A percentile compares a stretch with the other conserved stretches of the same genome.
These are phyloP conservation scores for Alethe diademata DNA, from an alignment of 2,113 vertebrate genomes.

Conservation along the genomic window DNA sequence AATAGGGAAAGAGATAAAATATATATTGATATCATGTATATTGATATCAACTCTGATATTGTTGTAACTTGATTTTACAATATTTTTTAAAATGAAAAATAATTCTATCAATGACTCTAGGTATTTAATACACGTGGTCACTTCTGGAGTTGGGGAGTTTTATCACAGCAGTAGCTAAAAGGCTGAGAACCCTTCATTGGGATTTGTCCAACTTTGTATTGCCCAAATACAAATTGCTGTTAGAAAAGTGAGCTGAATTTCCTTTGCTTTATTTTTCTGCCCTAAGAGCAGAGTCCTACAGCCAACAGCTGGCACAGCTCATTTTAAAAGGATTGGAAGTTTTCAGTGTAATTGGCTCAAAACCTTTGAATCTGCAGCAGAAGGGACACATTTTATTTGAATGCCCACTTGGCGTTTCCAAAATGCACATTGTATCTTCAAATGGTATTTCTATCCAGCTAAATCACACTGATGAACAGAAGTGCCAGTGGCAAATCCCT, in stretches of 20 bases:
- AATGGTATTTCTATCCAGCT: not conserved
- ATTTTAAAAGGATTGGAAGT: not conserved
- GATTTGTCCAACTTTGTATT: not conserved
- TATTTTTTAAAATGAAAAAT: not conserved
- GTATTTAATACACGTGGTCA: not conserved
- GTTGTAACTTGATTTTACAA: fast-evolving
- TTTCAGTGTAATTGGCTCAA: not conserved
- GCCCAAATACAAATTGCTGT: not conserved
- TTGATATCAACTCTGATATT: not conserved
- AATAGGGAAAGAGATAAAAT: not conserved
- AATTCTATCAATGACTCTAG: not conserved
- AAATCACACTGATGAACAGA: not conserved
- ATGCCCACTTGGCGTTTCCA: not conserved
- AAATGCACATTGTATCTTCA: not conserved
- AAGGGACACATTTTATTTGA: not conserved
- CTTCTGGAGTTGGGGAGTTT: not conserved
- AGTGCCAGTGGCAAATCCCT: not conserved
- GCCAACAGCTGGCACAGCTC: not conserved
- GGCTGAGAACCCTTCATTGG: fast-evolving
- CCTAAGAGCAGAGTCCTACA: not conserved
- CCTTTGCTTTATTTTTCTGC: not conserved
- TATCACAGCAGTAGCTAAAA: not conserved
- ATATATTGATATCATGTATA: not conserved
- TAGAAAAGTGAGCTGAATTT: not conserved
- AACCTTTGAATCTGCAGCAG: not conserved